Conservation (phyloP, 92 coral and sea anemone genomes). For the Phenganax subtilis region DNA sequence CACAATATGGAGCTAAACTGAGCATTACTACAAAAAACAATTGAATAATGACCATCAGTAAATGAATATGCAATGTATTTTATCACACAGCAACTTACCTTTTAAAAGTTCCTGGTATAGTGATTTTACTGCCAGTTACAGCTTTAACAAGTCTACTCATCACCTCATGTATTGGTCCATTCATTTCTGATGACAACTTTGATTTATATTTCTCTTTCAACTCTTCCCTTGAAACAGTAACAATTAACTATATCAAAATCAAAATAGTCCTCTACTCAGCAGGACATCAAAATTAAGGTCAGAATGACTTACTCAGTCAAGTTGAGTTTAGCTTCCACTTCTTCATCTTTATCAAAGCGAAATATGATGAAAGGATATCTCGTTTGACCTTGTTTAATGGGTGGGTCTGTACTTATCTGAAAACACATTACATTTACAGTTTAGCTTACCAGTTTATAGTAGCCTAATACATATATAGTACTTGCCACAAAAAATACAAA, state of each 20-base stretch:
- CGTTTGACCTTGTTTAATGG: constrained; percentile 98
- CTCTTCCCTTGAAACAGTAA: constrained; percentile 63
- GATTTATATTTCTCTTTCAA: constrained; percentile 74
- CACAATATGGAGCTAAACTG: constrained; percentile 80
- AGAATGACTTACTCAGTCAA: constrained; percentile 71
- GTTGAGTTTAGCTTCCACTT: constrained; percentile 86
- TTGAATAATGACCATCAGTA: neutral
- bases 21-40: constrained; percentile 49
- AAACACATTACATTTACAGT: neutral
- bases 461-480: neutral
- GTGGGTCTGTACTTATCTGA: constrained; percentile 94
- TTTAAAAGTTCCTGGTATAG: constrained; percentile 93
- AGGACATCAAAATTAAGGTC: neutral
- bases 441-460: neutral
- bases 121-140: constrained; percentile 82
- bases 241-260: neutral
- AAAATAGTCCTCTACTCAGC: neutral
- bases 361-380: constrained; percentile 94
- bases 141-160: constrained; percentile 91
- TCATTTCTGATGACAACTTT: constrained; percentile 83
- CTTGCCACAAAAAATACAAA: constrained; percentile 98
- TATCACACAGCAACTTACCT: constrained; percentile 42
- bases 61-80: neutral
- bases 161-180: constrained; percentile 90
- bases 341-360: constrained; percentile 93